These are phyloP conservation scores for Stictonetta naevosa DNA, from an alignment of 2,113 vertebrate species.

Conservation along the genomic window DNA sequence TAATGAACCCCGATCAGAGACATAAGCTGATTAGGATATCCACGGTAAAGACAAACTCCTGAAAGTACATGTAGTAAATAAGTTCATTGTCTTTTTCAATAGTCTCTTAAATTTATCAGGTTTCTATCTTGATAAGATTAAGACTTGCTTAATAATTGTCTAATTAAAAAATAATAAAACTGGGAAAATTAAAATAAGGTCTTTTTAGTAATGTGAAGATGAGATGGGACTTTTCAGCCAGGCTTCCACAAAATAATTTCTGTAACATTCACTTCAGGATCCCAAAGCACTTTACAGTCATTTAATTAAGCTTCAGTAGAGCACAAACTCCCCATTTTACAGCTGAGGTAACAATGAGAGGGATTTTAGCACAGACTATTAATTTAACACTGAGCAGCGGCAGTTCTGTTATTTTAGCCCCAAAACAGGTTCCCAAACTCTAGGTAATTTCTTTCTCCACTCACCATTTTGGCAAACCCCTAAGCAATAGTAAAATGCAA, in stretches of 20 bases:
- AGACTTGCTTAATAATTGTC: slow-evolving; percentile 51
- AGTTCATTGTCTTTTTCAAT: slow-evolving; percentile 9
- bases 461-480: background rate
- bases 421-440: background rate
- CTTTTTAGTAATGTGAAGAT: slow-evolving; percentile 15
- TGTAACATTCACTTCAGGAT: slow-evolving; percentile 43
- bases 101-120: background rate
- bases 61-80: slow-evolving; percentile 25
- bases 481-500: background rate
- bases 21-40: background rate
- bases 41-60: slow-evolving; percentile 17
- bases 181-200: slow-evolving; percentile 34
- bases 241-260: slow-evolving; percentile 33
- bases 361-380: background rate
- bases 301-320: slow-evolving; percentile 60
- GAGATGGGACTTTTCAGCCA: slow-evolving; percentile 18
- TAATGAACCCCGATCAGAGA: background rate
- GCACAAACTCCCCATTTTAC: slow-evolving; percentile 48
- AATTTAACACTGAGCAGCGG: background rate
- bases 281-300: slow-evolving; percentile 43
- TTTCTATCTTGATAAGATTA: slow-evolving; percentile 26
- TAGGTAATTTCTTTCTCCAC: background rate
- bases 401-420: background rate
- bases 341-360: slow-evolving; percentile 29
- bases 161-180: slow-evolving; percentile 62